These are phyloP conservation scores for Daktulosphaira vitifoliae DNA, from an alignment of 1,140 invertebrate species.

Conservation along the genomic window DNA sequence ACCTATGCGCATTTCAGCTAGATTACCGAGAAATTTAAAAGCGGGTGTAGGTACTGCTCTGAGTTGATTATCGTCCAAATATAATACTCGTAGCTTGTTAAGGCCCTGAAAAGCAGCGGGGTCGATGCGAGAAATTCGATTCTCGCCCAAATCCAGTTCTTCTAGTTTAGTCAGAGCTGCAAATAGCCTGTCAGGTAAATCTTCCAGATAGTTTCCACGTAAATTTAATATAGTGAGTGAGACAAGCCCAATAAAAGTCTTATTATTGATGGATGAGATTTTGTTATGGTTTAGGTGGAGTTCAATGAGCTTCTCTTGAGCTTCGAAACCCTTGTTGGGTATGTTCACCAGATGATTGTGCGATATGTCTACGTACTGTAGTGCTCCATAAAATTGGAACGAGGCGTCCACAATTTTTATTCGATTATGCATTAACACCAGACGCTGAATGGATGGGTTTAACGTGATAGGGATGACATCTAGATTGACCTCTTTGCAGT, in stretches of 20 bases:
- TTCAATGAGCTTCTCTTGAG: constrained; percentile 69
- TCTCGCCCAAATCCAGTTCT: constrained; percentile 77
- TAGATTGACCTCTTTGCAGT: constrained; percentile 71
- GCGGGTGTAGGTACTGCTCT: constrained; percentile 62
- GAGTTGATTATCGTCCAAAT: constrained; percentile 76
- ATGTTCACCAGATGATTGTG: constrained; percentile 73
- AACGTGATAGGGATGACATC: constrained; percentile 84
- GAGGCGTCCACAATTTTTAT: constrained; percentile 77
- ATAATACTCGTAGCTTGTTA: constrained; percentile 61
- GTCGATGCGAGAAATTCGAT: constrained; percentile 72
- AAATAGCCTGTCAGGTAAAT: constrained; percentile 66
- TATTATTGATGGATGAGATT: constrained; percentile 66
- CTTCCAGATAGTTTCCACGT: constrained; percentile 71
- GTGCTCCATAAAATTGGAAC: constrained; percentile 75
- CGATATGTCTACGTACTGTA: constrained; percentile 73
- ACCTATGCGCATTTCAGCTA: constrained; percentile 74
- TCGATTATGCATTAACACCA: constrained; percentile 72
- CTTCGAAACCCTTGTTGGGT: constrained; percentile 64
- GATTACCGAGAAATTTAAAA: constrained; percentile 58
- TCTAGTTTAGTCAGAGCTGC: constrained; percentile 63
- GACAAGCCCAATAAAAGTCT: constrained; percentile 67
- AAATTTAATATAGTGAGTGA: constrained; percentile 70
- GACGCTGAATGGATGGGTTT: constrained; percentile 76
- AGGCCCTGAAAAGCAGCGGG: constrained; percentile 68
- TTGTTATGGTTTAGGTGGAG: constrained; percentile 77